A percentile compares a stretch with the other conserved stretches of the same genome.
These are phyloP conservation scores for Idaea aversata DNA, from an alignment of 2,888 invertebrate species.

Conservation along the genomic window DNA sequence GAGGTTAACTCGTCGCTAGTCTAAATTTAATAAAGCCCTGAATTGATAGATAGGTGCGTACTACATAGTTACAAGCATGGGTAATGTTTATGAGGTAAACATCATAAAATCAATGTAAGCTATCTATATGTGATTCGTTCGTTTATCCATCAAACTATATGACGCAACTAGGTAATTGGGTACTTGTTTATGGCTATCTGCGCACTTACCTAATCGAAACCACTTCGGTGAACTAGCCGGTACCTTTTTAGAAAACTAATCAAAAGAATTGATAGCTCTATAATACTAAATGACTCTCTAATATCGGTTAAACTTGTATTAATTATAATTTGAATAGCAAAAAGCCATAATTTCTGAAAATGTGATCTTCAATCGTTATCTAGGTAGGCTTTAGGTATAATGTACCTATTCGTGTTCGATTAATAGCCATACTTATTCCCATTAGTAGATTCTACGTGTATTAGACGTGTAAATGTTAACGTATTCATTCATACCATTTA, in stretches of 20 bases:
- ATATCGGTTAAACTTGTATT: neutral
- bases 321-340: neutral
- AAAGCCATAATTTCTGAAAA: too few species aligned
- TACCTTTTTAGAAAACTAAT: neutral
- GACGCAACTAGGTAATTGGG: too few species aligned
- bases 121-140: neutral
- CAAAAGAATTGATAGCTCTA: neutral
- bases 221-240: neutral
- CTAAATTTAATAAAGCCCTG: constrained; percentile 55
- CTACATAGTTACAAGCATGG: neutral
- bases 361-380: neutral
- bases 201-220: neutral
- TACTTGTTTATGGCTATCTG: neutral
- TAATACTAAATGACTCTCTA: neutral
- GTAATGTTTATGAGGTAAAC: neutral
- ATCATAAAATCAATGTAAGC: neutral
- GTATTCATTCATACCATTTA: neutral
- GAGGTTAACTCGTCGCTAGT: constrained; percentile 45
- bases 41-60: constrained; percentile 10
- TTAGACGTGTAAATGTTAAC: neutral
- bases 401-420: neutral
- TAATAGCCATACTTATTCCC: neutral
- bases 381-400: neutral
- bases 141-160: neutral
- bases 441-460: neutral